Conservation (phyloP, 1,140 invertebrate genomes). For the Maconellicoccus hirsutus region DNA sequence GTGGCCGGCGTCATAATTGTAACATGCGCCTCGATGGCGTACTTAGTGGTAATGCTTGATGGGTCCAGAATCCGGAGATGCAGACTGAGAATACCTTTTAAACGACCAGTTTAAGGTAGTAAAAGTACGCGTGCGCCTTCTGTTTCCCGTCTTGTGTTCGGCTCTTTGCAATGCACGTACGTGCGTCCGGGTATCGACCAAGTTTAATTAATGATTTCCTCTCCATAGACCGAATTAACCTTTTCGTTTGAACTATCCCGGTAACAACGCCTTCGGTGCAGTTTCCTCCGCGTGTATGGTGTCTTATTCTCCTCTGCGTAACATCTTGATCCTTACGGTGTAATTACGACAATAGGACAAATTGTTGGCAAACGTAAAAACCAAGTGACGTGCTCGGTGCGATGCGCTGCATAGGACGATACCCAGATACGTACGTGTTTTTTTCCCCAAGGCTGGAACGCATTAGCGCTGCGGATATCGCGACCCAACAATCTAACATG, state of each 20-base stretch:
- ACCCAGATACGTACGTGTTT: not conserved
- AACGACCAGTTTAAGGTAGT: no score
- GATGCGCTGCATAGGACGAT: no score
- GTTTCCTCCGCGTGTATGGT: not conserved
- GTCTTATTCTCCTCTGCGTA: not conserved
- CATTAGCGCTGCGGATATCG: no score
- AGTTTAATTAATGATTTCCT: not conserved
- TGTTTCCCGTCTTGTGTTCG: no score
- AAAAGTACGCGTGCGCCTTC: no score
- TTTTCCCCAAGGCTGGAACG: not conserved
- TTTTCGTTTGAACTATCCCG: not conserved
- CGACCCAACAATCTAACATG: no score
- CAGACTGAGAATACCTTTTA: no score
- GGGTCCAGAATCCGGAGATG: no score
- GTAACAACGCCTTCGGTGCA: not conserved
- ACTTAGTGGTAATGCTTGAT: no score
- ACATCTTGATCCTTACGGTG: not conserved
- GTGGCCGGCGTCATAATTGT: not conserved
- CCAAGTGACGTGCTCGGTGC: no score
- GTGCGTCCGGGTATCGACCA: not conserved
- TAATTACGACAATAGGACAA: not conserved
- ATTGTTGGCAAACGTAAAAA: constrained; percentile 4
- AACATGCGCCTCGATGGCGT: no score
- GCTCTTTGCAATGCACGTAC: no score
- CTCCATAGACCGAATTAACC: not conserved